Evolutionary conservation across 2,797 vertebrate genomes (phyloP).

Genomic region (Odontamblyopus rebecca): DNA sequence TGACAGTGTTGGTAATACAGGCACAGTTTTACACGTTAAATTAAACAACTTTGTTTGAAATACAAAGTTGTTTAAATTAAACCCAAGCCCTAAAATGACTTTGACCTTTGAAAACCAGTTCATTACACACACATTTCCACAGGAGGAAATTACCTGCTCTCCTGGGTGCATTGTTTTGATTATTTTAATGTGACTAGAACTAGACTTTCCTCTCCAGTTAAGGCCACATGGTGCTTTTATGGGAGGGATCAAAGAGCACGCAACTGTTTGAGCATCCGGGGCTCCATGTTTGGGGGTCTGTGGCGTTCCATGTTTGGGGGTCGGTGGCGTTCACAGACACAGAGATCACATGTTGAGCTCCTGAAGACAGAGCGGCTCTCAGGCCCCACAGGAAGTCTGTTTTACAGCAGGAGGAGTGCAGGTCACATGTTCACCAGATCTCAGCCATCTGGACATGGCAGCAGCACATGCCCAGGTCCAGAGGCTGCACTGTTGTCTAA

Average conservation of each 20-base stretch:
- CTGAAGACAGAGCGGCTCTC: constrained; percentile 54
- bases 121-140: neutral
- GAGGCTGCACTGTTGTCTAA: too few species aligned
- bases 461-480: too few species aligned
- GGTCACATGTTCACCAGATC: constrained; percentile 67
- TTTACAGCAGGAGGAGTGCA: constrained; percentile 60
- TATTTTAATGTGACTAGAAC: constrained; percentile 20
- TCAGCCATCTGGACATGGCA: too few species aligned
- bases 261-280: constrained; percentile 49
- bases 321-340: too few species aligned
- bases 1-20: neutral
- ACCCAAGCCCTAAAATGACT: neutral
- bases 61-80: neutral
- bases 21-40: neutral
- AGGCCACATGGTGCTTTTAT: constrained; percentile 5
- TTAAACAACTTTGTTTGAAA: too few species aligned
- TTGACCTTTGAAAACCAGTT: neutral
- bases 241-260: constrained; percentile 23
- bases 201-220: constrained; percentile 9
- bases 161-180: constrained; percentile 20
- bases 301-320: constrained; percentile 38
- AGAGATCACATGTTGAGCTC: constrained; percentile 58
- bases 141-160: constrained; percentile 5
- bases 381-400: constrained; percentile 53
- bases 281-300: constrained; percentile 44